phyloP scores from a whole-genome alignment of 2,888 invertebrate genomes.

The Ormyrus rosae region DNA sequence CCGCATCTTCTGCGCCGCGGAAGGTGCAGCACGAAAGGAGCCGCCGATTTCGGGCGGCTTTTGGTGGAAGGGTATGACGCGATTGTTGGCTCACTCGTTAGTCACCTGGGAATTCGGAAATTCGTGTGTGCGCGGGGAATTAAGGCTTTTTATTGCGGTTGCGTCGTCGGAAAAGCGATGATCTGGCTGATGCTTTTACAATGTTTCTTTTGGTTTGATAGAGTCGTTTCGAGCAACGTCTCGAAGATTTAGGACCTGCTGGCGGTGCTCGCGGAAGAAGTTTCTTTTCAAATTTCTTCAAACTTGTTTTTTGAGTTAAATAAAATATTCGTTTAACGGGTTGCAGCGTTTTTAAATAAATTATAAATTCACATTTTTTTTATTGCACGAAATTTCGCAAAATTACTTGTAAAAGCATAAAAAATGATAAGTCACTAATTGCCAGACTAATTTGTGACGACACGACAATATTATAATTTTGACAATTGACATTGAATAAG shows the following conservation, averaged over 20 bases:
- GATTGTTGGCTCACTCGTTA: constrained; percentile 14
- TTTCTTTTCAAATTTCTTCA: too few species aligned
- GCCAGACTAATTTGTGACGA: too few species aligned
- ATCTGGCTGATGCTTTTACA: neutral
- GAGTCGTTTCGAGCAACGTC: neutral
- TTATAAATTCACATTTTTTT: too few species aligned
- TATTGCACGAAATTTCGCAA: too few species aligned
- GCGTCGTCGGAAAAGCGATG: constrained; percentile 1
- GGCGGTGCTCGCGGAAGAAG: too few species aligned
- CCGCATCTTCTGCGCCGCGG: constrained; percentile 57
- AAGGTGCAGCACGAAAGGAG: constrained; percentile 36
- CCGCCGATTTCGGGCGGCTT: constrained; percentile 60
- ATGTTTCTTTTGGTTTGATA: neutral
- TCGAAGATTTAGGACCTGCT: neutral
- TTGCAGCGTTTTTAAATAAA: too few species aligned
- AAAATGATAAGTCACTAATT: too few species aligned
- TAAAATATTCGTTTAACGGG: too few species aligned
- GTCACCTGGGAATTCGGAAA: constrained; percentile 9
- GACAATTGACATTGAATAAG: too few species aligned
- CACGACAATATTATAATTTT: too few species aligned
- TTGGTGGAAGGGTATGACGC: constrained; percentile 54
- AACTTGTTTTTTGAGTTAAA: too few species aligned
- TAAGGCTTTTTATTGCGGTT: constrained; percentile 33
- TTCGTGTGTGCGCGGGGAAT: constrained; percentile 15
- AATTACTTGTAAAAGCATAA: too few species aligned